Conservation (phyloP, 2,888 invertebrate species). For the Malthinus seriepunctatus region DNA sequence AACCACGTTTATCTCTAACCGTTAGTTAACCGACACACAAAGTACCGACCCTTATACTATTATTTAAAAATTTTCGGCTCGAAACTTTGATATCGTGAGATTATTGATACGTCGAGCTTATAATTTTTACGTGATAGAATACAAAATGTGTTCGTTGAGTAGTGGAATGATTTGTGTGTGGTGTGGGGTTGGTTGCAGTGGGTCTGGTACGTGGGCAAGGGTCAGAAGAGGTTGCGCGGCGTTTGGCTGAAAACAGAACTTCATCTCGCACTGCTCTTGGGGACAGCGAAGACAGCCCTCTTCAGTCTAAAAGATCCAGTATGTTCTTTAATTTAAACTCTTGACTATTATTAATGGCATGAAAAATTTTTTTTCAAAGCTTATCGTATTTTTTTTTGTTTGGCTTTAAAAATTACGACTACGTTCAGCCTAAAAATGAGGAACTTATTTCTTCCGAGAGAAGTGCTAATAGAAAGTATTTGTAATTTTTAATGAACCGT, state of each 20-base stretch:
- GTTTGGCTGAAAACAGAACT: slow-evolving; percentile 53
- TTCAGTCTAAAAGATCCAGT: slow-evolving; percentile 84
- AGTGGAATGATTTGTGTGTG: slow-evolving; percentile 40
- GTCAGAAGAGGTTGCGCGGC: slow-evolving; percentile 55
- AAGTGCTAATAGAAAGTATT: no score
- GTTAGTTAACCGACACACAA: no score
- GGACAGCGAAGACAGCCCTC: slow-evolving; percentile 82
- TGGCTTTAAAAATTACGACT: background rate
- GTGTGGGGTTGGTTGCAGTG: slow-evolving; percentile 54
- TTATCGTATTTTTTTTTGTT: background rate
- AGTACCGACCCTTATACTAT: no score
- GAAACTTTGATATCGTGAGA: no score
- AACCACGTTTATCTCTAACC: no score
- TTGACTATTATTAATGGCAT: background rate
- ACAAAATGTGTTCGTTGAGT: slow-evolving; percentile 10
- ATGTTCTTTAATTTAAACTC: slow-evolving; percentile 56
- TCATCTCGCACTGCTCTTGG: slow-evolving; percentile 56
- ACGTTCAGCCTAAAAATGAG: no score
- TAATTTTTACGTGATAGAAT: background rate
- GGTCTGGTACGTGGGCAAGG: slow-evolving; percentile 45
- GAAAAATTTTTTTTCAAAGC: background rate
- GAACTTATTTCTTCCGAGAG: no score
- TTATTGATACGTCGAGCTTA: background rate
- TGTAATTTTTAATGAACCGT: no score
- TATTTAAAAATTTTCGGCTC: no score